Conservation (phyloP, 1,140 invertebrate genomes). For the Gonioctena quinquepunctata region DNA sequence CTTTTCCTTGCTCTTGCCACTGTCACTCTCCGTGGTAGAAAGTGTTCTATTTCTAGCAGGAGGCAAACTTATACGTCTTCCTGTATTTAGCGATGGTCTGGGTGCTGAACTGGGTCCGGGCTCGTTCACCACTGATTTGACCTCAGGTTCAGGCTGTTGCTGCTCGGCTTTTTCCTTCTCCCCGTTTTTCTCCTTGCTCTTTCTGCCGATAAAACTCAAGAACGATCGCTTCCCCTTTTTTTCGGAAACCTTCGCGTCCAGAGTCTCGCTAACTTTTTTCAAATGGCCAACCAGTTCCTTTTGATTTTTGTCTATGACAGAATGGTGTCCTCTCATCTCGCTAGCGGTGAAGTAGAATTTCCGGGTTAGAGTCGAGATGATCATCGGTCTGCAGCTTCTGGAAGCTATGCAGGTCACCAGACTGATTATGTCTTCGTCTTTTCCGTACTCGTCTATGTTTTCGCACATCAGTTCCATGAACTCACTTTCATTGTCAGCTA, state of each 20-base stretch:
- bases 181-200: background rate
- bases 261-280: background rate
- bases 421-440: constrained; percentile 23
- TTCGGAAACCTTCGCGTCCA: background rate
- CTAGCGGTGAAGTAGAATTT: constrained; percentile 36
- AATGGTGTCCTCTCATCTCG: constrained; percentile 18
- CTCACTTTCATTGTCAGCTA: constrained; percentile 1
- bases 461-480: background rate
- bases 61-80: background rate
- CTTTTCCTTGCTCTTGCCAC: background rate
- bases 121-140: background rate
- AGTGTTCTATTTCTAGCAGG: background rate
- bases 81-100: background rate
- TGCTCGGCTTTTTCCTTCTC: background rate
- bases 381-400: constrained; percentile 11
- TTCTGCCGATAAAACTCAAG: background rate
- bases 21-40: background rate
- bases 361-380: constrained; percentile 37
- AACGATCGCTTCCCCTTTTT: background rate
- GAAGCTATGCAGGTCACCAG: constrained; percentile 12
- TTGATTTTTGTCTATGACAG: constrained; percentile 1
- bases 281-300: background rate
- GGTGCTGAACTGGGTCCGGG: background rate
- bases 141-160: background rate
- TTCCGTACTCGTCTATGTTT: constrained; percentile 21